phyloP scores from a whole-genome alignment of 2,113 vertebrate genomes.

The Percopsis transmontana region DNA sequence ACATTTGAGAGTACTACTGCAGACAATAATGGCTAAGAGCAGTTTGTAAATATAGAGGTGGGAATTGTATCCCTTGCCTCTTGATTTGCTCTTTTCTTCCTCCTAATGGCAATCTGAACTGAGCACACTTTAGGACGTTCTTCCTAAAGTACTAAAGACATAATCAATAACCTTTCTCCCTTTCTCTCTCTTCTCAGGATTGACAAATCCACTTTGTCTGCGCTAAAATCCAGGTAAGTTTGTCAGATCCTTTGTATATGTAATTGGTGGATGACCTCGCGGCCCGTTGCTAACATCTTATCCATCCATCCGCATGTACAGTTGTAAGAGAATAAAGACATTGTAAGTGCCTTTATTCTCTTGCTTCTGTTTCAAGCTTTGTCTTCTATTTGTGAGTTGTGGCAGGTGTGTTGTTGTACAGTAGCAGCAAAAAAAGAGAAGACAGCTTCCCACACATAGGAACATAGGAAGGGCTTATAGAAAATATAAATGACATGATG shows the following conservation, averaged over 20 bases:
- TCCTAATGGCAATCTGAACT: neutral
- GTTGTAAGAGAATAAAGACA: too few species aligned
- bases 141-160: neutral
- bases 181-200: conserved; percentile 50
- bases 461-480: neutral
- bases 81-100: conserved; percentile 11
- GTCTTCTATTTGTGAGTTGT: too few species aligned
- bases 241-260: neutral
- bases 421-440: neutral
- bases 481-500: neutral
- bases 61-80: neutral
- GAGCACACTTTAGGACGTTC: conserved; percentile 4
- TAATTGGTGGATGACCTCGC: neutral
- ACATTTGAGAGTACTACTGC: too few species aligned
- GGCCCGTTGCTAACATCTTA: neutral
- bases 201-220: conserved; percentile 62
- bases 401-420: too few species aligned
- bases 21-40: neutral
- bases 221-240: conserved; percentile 64
- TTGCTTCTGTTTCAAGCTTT: too few species aligned
- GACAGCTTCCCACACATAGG: neutral
- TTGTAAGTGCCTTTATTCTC: too few species aligned
- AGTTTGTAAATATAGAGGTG: neutral
- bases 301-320: too few species aligned
- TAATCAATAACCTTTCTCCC: neutral